phyloP scores from a whole-genome alignment of 2,888 invertebrate genomes.

The Rhynchonema sp. region DNA sequence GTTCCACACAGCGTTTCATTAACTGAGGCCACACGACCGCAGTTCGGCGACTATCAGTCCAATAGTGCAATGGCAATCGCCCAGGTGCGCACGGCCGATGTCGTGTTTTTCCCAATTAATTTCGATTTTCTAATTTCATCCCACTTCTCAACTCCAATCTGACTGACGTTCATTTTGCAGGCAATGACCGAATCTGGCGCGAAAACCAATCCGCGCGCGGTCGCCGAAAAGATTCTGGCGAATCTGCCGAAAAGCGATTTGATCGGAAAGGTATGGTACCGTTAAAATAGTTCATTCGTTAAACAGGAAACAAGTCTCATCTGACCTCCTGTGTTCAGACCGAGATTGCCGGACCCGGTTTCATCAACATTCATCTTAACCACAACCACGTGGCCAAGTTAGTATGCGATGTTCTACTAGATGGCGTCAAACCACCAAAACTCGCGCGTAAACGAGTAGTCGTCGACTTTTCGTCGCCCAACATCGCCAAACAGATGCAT shows the following conservation, averaged over 20 bases:
- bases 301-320: constrained; percentile 1
- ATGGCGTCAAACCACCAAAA: constrained; percentile 31
- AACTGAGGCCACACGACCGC: constrained; percentile 7
- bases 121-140: no score
- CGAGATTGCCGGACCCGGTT: constrained; percentile 31
- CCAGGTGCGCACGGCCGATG: constrained; percentile 37
- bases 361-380: constrained; percentile 35
- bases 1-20: no score
- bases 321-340: constrained; percentile 13
- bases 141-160: background rate
- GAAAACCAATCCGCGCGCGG: constrained; percentile 46
- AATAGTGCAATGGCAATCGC: constrained; percentile 78
- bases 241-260: constrained; percentile 44
- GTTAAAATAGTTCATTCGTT: background rate
- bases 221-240: constrained; percentile 58
- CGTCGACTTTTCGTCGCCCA: constrained; percentile 90
- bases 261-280: constrained; percentile 31
- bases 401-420: constrained; percentile 23
- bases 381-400: constrained; percentile 20
- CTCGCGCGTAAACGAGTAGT: constrained; percentile 39
- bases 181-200: background rate
- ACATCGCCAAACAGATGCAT: constrained; percentile 98
- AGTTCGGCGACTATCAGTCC: constrained; percentile 79
- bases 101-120: background rate
- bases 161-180: background rate